Conservation (phyloP, 2,888 invertebrate genomes). For the Leistus spinibarbis region DNA sequence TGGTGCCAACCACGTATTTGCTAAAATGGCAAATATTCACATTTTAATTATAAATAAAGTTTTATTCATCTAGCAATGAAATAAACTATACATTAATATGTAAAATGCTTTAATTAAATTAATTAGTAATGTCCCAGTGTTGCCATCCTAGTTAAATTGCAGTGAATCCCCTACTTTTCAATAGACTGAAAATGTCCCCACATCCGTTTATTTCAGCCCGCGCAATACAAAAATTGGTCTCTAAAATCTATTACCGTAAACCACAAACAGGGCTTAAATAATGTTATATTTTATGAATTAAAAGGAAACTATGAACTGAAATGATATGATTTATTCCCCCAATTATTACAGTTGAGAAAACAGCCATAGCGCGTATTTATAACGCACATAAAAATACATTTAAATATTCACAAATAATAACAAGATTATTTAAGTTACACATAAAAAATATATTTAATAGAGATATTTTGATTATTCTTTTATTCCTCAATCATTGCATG, state of each 20-base stretch:
- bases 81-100: too few relatives aligned
- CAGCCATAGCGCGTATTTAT: constrained; percentile 27
- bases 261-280: not conserved
- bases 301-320: constrained; percentile 25
- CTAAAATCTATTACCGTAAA: not conserved
- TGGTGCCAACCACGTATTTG: constrained; percentile 14
- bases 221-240: not conserved
- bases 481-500: constrained; percentile 49
- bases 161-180: too few relatives aligned
- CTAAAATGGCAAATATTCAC: too few relatives aligned
- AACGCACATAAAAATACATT: constrained; percentile 37
- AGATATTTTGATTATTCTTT: constrained; percentile 24
- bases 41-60: too few relatives aligned
- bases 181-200: too few relatives aligned
- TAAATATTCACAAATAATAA: constrained; percentile 24
- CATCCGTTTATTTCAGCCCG: too few relatives aligned
- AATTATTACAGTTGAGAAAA: constrained; percentile 29
- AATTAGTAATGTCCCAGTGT: too few relatives aligned
- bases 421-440: constrained; percentile 17
- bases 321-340: constrained; percentile 33
- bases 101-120: too few relatives aligned
- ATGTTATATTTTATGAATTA: too few relatives aligned
- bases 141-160: too few relatives aligned
- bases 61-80: too few relatives aligned
- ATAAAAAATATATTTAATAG: constrained; percentile 12